phyloP scores from a whole-genome alignment of 92 coral and sea anemone species.

The Siderastrea siderea region DNA sequence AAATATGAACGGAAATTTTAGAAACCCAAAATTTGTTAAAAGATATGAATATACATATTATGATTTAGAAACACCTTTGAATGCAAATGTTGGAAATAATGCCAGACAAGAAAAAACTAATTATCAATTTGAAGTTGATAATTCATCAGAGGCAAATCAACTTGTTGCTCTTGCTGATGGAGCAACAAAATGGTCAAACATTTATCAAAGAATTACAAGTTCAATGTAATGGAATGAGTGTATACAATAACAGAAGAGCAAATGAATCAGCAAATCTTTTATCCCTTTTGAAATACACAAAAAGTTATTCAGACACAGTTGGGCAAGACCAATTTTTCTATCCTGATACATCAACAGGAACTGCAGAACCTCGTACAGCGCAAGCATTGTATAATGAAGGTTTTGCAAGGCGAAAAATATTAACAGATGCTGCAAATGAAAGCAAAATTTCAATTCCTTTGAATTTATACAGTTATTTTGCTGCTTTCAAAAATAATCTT shows the following conservation, averaged over 20 bases:
- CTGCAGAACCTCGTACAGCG: neutral
- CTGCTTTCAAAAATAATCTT: no score
- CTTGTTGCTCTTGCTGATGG: neutral
- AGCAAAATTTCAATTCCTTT: conserved; percentile 21
- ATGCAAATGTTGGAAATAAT: neutral
- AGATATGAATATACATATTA: neutral
- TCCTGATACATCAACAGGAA: no score
- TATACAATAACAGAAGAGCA: no score
- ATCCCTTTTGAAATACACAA: no score
- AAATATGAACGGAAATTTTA: neutral
- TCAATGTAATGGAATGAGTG: no score
- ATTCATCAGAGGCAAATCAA: neutral
- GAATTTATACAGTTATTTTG: conserved; percentile 14
- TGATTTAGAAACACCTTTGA: neutral
- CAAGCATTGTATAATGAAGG: conserved; percentile 29
- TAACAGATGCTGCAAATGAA: conserved; percentile 3
- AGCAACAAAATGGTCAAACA: no score
- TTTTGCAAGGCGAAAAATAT: neutral
- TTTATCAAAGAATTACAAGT: no score
- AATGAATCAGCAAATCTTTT: no score
- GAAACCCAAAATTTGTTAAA: neutral
- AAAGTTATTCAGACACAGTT: no score
- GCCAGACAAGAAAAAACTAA: neutral
- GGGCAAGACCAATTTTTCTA: no score
- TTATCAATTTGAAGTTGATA: neutral